Evolutionary conservation across 1,140 invertebrate genomes (phyloP).

Genomic region (Forficula auricularia): DNA sequence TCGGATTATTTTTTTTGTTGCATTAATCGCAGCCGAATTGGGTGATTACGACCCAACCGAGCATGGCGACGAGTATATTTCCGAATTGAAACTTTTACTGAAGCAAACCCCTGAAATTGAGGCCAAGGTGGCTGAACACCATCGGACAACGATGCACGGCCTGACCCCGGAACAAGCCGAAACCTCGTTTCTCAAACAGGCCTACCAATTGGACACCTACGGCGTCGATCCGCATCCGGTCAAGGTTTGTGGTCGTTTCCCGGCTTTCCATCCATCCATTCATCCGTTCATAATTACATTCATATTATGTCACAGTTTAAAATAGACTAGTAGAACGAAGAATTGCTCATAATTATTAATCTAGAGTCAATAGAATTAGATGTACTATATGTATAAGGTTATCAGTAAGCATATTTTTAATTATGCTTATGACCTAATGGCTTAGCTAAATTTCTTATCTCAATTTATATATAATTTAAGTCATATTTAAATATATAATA

Average conservation of each 20-base stretch:
- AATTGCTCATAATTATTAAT: too few relatives aligned
- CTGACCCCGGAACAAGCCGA: conserved; percentile 59
- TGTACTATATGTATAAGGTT: too few relatives aligned
- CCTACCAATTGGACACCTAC: conserved; percentile 81
- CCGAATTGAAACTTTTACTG: conserved; percentile 74
- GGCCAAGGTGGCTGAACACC: conserved; percentile 73
- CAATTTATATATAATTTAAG: too few relatives aligned
- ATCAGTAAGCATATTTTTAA: too few relatives aligned
- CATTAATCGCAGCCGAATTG: conserved; percentile 61
- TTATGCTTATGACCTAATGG: too few relatives aligned
- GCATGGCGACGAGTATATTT: conserved; percentile 76
- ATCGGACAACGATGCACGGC: conserved; percentile 59
- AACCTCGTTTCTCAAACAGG: conserved; percentile 54
- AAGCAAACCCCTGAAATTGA: conserved; percentile 84
- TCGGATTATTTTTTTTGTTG: too few relatives aligned
- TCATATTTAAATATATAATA: too few relatives aligned
- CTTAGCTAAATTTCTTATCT: too few relatives aligned
- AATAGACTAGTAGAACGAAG: too few relatives aligned
- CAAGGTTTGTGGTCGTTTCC: conserved; percentile 45
- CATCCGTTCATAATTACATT: too few relatives aligned
- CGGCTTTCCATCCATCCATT: background rate
- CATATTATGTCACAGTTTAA: too few relatives aligned
- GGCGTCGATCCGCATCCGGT: conserved; percentile 94
- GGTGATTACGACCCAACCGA: conserved; percentile 84
- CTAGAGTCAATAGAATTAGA: too few relatives aligned